Percentiles rank a stretch among this genome's conserved stretches.
Evolutionary conservation across 2,797 vertebrate species (phyloP).

Genomic region (Liparis tanakae): DNA sequence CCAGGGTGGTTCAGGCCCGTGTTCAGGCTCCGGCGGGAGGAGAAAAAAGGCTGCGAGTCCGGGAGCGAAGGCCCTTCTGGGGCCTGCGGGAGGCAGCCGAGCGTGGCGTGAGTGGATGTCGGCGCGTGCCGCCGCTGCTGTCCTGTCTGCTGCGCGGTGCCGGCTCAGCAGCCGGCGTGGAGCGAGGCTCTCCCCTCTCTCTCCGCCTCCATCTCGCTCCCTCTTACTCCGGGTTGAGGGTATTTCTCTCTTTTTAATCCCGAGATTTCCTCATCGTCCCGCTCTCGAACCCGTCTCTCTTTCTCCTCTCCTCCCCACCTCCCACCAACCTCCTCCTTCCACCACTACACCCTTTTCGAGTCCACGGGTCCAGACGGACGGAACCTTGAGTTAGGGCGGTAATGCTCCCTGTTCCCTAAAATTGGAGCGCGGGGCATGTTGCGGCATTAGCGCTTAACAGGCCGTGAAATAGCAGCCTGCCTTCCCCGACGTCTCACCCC

Average conservation of each 20-base stretch:
- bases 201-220: slow-evolving; percentile 17
- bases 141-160: slow-evolving; percentile 71
- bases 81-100: slow-evolving; percentile 71
- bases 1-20: slow-evolving; percentile 68
- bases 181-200: slow-evolving; percentile 52
- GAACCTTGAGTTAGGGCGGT: slow-evolving; percentile 82
- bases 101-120: slow-evolving; percentile 78
- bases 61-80: slow-evolving; percentile 66
- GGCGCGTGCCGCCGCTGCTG: slow-evolving; percentile 64
- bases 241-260: slow-evolving; percentile 56
- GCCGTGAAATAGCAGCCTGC: slow-evolving; percentile 96
- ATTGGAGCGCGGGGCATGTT: slow-evolving; percentile 89
- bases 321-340: slow-evolving; percentile 21
- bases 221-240: slow-evolving; percentile 27
- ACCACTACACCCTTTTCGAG: slow-evolving; percentile 52
- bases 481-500: slow-evolving; percentile 87
- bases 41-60: slow-evolving; percentile 46
- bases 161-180: slow-evolving; percentile 80
- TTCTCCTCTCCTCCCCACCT: slow-evolving; percentile 34
- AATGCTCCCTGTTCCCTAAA: slow-evolving; percentile 87
- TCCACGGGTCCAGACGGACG: slow-evolving; percentile 76
- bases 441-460: slow-evolving; percentile 94
- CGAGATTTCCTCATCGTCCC: slow-evolving; percentile 50
- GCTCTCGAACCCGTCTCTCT: slow-evolving; percentile 35
- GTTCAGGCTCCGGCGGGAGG: slow-evolving; percentile 64